These are phyloP conservation scores for Glaucomys volans DNA, from an alignment of 2,113 vertebrate genomes.

Conservation along the genomic window DNA sequence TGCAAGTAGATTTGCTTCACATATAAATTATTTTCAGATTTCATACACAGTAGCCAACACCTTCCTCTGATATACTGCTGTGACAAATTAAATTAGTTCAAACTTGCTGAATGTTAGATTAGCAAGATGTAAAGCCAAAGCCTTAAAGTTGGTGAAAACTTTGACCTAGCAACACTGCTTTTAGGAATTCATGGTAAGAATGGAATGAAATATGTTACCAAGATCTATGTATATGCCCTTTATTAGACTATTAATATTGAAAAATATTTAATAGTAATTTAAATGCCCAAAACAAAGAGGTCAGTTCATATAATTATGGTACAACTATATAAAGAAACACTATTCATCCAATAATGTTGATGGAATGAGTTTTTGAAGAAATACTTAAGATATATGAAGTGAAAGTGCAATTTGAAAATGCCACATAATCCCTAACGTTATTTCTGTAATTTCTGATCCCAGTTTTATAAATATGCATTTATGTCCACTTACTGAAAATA, in stretches of 20 bases:
- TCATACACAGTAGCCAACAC: not conserved
- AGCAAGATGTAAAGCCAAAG: not conserved
- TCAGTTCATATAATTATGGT: not conserved
- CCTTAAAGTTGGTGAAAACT: not conserved
- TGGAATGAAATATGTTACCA: not conserved
- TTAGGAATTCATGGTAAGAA: not conserved
- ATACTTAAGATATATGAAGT: not conserved
- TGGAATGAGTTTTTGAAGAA: not conserved
- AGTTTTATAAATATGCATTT: constrained; percentile 20
- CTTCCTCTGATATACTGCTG: not conserved
- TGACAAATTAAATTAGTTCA: not conserved
- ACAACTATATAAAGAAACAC: not conserved
- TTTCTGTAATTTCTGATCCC: not conserved
- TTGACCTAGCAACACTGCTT: not conserved
- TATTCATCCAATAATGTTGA: not conserved
- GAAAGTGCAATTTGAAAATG: not conserved
- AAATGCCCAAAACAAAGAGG: not conserved
- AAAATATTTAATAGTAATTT: not conserved
- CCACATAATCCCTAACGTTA: not conserved
- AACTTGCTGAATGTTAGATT: not conserved
- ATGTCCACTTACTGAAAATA: not conserved
- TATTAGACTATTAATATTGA: constrained; percentile 1
- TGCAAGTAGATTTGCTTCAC: not conserved
- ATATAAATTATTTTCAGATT: constrained; percentile 22
- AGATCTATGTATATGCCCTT: not conserved